Conservation (phyloP, 2,113 vertebrate species). For the Phocoena sinus region DNA sequence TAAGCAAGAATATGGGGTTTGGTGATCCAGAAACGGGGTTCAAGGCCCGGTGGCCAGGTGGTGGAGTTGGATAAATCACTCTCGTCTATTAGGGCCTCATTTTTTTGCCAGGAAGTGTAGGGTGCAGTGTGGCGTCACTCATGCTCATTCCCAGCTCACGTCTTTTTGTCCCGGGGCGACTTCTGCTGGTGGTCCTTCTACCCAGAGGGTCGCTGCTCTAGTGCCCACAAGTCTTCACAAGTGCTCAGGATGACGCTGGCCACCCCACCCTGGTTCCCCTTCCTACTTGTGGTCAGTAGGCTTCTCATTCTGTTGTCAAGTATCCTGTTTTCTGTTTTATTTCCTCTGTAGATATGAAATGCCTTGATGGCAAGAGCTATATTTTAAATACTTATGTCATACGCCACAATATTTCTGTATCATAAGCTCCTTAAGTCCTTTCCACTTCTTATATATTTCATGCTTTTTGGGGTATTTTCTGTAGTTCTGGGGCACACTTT, state of each 20-base stretch:
- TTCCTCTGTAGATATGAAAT: background rate
- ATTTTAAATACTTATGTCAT: background rate
- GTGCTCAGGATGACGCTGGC: no score
- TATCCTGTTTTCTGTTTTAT: background rate
- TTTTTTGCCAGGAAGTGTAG: background rate
- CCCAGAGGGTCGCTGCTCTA: accelerated
- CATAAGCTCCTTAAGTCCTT: background rate
- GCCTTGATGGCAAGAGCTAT: background rate
- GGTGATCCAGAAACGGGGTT: background rate
- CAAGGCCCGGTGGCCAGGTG: background rate
- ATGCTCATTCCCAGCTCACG: accelerated
- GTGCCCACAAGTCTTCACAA: background rate
- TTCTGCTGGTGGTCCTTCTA: background rate
- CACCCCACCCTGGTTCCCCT: background rate
- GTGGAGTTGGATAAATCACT: background rate
- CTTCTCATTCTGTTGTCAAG: background rate
- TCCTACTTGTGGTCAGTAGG: background rate
- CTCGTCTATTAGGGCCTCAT: background rate
- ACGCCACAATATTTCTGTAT: background rate
- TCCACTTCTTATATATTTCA: background rate
- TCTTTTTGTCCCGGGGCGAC: background rate
- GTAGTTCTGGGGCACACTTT: background rate
- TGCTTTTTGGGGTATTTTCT: background rate
- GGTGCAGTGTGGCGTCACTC: background rate
- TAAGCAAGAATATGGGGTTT: background rate